These are phyloP conservation scores for Ctenochaetus hawaiiensis DNA, from an alignment of 2,797 vertebrate genomes.

Conservation along the genomic window DNA sequence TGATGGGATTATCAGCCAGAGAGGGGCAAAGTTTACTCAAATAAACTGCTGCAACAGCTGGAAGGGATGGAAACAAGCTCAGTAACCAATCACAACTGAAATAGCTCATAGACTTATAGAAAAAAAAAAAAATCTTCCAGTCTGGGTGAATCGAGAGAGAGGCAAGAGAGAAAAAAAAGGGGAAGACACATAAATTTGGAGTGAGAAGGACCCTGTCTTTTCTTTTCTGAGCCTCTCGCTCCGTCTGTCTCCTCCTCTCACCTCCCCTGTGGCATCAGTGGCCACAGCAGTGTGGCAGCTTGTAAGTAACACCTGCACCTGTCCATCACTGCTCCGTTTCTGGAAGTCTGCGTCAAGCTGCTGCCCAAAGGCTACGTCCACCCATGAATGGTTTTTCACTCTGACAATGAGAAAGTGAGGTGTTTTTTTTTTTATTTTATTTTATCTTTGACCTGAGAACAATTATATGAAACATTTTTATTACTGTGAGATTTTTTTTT, in stretches of 20 bases:
- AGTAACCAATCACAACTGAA: not conserved
- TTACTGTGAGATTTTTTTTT: not conserved
- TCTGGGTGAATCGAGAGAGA: not conserved
- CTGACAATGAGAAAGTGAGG: not conserved
- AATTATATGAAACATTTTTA: not conserved
- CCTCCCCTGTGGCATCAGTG: slow-evolving; percentile 17
- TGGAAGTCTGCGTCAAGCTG: slow-evolving; percentile 22
- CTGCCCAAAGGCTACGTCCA: slow-evolving; percentile 36
- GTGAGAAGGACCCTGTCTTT: not conserved
- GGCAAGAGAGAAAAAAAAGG: not conserved
- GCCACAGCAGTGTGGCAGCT: slow-evolving; percentile 40
- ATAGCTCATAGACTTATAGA: not conserved
- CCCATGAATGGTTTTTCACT: slow-evolving; percentile 26
- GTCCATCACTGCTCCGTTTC: slow-evolving; percentile 50
- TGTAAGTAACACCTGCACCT: slow-evolving; percentile 53
- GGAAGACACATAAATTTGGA: not conserved
- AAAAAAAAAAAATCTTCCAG: not conserved
- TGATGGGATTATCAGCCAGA: slow-evolving; percentile 3
- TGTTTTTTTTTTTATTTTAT: not conserved
- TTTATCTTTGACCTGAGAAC: slow-evolving; percentile 4
- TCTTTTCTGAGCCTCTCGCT: not conserved
- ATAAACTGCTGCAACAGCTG: not conserved
- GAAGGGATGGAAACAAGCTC: not conserved
- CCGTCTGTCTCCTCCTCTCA: slow-evolving; percentile 15
- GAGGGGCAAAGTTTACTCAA: slow-evolving; percentile 7